Conservation (phyloP, 1,140 invertebrate genomes). For the Drosophila sulfurigaster region DNA sequence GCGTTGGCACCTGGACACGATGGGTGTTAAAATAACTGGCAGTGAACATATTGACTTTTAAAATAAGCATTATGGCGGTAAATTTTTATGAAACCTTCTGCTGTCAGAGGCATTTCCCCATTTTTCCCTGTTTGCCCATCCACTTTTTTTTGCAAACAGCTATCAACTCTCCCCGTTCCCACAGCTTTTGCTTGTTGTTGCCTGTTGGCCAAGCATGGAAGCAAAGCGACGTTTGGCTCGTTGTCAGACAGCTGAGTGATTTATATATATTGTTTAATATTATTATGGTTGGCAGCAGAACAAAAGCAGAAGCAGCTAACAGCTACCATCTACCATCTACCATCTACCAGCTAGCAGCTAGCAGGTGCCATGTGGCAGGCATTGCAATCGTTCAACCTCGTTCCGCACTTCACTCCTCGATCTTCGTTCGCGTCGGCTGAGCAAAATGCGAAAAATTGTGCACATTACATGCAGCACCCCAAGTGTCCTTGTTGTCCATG, state of each 20-base stretch:
- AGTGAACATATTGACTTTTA: conserved; percentile 81
- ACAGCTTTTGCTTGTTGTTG: conserved; percentile 10
- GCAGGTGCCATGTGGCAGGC: conserved; percentile 19
- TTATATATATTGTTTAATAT: conserved; percentile 83
- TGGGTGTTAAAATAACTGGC: conserved; percentile 82
- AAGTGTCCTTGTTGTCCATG: conserved; percentile 33
- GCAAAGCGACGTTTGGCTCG: conserved; percentile 47
- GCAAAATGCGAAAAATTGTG: conserved; percentile 81
- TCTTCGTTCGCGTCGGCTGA: conserved; percentile 59
- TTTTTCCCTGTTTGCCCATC: background rate
- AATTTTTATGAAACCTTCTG: conserved; percentile 74
- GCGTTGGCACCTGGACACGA: conserved; percentile 74
- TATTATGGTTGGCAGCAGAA: conserved; percentile 73
- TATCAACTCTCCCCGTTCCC: background rate
- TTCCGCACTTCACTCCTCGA: conserved; percentile 30
- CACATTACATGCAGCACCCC: conserved; percentile 64
- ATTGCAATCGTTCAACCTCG: conserved; percentile 35
- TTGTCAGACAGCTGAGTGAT: conserved; percentile 77
- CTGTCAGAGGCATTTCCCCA: conserved; percentile 48
- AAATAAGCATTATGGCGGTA: conserved; percentile 81
- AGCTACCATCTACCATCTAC: background rate
- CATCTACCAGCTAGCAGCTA: background rate
- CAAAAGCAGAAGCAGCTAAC: conserved; percentile 7
- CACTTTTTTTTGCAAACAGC: too few species aligned
- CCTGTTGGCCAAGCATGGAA: conserved; percentile 12